Evolutionary conservation across 1,140 invertebrate species (phyloP).

Genomic region (Reticulitermes speratus): DNA sequence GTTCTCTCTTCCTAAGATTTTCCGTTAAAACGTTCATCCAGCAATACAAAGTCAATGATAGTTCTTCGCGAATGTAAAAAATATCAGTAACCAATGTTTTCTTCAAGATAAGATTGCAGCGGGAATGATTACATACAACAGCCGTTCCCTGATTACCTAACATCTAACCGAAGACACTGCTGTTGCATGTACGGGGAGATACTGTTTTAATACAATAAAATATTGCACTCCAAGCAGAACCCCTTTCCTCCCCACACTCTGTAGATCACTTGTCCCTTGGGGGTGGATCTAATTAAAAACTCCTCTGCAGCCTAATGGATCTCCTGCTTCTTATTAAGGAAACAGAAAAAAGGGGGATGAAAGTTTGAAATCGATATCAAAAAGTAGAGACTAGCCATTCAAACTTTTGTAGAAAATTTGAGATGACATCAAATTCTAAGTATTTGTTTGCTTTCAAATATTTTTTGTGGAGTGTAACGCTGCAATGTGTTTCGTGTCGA

Average conservation of each 20-base stretch:
- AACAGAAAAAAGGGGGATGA: neutral
- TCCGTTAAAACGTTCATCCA: neutral
- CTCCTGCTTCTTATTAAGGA: neutral
- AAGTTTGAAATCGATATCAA: neutral
- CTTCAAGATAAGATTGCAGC: neutral
- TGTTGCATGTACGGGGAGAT: neutral
- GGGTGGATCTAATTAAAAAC: conserved; percentile 3
- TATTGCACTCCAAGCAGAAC: neutral
- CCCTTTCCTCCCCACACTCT: neutral
- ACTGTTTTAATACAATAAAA: neutral
- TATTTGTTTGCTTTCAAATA: neutral
- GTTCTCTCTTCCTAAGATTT: neutral
- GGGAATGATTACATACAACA: neutral
- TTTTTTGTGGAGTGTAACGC: neutral
- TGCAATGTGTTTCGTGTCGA: neutral
- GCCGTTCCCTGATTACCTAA: neutral
- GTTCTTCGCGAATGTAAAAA: neutral
- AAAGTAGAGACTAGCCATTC: neutral
- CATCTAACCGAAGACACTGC: neutral
- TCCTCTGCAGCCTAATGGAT: neutral
- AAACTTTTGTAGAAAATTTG: neutral
- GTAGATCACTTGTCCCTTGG: neutral
- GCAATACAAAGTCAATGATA: neutral
- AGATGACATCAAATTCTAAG: neutral
- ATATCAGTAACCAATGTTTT: neutral